These are phyloP conservation scores for Tetraodon nigroviridis DNA, from an alignment of 2,113 vertebrate genomes.

Conservation along the genomic window DNA sequence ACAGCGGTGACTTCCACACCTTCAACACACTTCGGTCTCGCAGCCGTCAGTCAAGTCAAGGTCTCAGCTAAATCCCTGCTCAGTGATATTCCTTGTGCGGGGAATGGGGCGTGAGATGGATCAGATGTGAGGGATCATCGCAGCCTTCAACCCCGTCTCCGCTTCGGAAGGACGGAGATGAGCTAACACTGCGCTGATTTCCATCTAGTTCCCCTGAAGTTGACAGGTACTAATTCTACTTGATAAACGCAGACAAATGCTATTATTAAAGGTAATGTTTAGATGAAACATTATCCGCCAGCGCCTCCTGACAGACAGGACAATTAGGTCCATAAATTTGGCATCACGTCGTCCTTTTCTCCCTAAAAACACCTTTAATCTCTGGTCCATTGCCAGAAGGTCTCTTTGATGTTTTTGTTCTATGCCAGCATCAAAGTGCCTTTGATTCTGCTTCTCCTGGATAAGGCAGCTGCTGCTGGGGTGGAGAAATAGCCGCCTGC, in stretches of 20 bases:
- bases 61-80: slow-evolving; percentile 58
- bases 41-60: slow-evolving; percentile 51
- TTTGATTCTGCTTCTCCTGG: slow-evolving; percentile 53
- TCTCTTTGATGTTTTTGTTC: slow-evolving; percentile 1
- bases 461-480: slow-evolving; percentile 45
- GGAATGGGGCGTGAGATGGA: slow-evolving; percentile 49
- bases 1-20: not conserved
- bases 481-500: slow-evolving; percentile 57
- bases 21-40: slow-evolving; percentile 3
- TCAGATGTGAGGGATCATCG: slow-evolving; percentile 62
- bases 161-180: slow-evolving; percentile 40
- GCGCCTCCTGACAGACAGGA: not conserved
- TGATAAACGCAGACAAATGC: no score
- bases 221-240: no score
- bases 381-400: not conserved
- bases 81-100: slow-evolving; percentile 52
- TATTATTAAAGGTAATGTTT: not conserved
- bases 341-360: slow-evolving; percentile 1
- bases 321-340: not conserved
- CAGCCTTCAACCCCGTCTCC: slow-evolving; percentile 38
- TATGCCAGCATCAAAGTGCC: slow-evolving; percentile 22
- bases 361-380: not conserved
- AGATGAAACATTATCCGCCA: not conserved
- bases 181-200: slow-evolving; percentile 46
- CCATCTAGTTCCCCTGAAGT: slow-evolving; percentile 34